A percentile compares a stretch with the other conserved stretches of the same genome.
These are phyloP conservation scores for Calidris pugnax DNA, from an alignment of 2,113 vertebrate genomes.

Conservation along the genomic window DNA sequence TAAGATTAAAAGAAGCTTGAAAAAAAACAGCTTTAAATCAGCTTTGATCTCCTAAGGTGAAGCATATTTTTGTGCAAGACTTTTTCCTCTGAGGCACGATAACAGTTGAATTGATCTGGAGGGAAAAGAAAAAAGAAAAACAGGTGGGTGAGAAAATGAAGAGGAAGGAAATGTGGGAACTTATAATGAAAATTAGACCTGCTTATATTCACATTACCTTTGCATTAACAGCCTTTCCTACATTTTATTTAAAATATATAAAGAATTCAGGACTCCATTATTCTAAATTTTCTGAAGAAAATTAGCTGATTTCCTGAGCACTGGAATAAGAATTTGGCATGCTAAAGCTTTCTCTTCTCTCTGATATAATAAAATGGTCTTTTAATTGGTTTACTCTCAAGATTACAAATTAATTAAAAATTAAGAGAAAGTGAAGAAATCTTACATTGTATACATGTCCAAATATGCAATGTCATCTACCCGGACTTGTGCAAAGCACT, in stretches of 20 bases:
- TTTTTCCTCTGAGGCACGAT: slow-evolving; percentile 25
- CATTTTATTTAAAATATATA: not conserved
- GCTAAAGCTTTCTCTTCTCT: not conserved
- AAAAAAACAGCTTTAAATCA: not conserved
- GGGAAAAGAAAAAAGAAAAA: slow-evolving; percentile 8
- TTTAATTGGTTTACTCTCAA: not conserved
- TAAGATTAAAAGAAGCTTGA: slow-evolving; percentile 11
- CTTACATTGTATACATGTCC: not conserved
- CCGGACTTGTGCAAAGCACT: not conserved
- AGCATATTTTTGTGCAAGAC: slow-evolving; percentile 15
- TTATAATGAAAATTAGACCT: not conserved
- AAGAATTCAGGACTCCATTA: not conserved
- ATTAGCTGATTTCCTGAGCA: not conserved
- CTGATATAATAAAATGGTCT: not conserved
- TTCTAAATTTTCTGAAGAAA: not conserved
- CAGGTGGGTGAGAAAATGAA: slow-evolving; percentile 34
- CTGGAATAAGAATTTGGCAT: not conserved
- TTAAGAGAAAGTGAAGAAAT: not conserved
- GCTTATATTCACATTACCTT: not conserved
- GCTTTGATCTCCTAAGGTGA: slow-evolving; percentile 61
- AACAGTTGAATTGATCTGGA: slow-evolving; percentile 43
- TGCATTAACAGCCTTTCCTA: not conserved
- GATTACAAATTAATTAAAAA: not conserved
- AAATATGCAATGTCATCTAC: not conserved
- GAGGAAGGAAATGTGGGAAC: not conserved